Evolutionary conservation across 2,797 vertebrate genomes (phyloP).

Genomic region (Acanthurus lineatus): DNA sequence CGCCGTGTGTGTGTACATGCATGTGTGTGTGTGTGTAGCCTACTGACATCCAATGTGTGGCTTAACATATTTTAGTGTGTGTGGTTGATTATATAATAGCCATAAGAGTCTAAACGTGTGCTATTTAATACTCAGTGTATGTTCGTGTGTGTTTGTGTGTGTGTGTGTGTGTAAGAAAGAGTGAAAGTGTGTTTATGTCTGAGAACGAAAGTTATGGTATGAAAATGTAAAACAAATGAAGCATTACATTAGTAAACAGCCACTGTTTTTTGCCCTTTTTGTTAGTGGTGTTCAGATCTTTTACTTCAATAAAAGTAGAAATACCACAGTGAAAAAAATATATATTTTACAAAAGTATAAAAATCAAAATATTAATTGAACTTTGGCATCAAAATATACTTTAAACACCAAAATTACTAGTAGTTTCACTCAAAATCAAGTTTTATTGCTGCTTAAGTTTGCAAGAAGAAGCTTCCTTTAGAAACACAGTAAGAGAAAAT

Average conservation of each 20-base stretch:
- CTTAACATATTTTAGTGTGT: constrained; percentile 20
- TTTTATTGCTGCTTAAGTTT: background rate
- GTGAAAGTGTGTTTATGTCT: background rate
- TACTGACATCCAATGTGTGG: constrained; percentile 2
- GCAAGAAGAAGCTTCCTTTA: background rate
- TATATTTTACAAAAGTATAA: too few species aligned
- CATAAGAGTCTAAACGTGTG: background rate
- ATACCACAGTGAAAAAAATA: constrained; percentile 1
- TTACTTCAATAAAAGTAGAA: background rate
- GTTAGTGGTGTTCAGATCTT: background rate
- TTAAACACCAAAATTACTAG: background rate
- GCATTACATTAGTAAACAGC: background rate
- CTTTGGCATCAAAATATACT: background rate
- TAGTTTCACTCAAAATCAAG: background rate
- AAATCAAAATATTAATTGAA: background rate
- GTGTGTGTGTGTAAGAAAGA: constrained; percentile 3
- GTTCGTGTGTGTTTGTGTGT: constrained; percentile 18
- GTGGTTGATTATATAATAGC: constrained; percentile 53
- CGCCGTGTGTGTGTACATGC: background rate
- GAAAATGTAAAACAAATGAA: background rate
- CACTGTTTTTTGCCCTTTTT: background rate
- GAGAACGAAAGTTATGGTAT: constrained; percentile 9
- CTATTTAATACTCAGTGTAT: constrained; percentile 5
- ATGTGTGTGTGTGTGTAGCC: background rate
- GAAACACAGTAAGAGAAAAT: background rate